Base-by-base conservation (phyloP, 2,113 vertebrate species). In the Dasyurus viverrinus region DNA sequence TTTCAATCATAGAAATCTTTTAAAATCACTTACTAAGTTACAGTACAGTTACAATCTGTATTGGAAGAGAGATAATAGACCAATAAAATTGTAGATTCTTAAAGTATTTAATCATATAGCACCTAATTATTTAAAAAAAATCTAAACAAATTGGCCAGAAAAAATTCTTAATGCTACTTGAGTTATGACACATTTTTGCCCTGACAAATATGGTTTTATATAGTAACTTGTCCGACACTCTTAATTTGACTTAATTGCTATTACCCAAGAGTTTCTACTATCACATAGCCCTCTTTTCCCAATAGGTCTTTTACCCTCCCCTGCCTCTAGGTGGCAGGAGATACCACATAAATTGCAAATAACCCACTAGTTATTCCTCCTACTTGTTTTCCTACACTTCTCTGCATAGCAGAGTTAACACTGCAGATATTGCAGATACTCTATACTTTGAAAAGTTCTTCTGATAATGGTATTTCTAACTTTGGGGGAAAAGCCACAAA, bases 81-180 rank as follows among this genome's bases (percentile, higher is more conserved):
- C 30, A 76, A 76, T n/a, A 36, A 60, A 36, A 60, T 30, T 30
- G 57, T 60, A 8, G 54, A 54, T 54, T 76, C 36, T n/a, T n/a
- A 76, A 76, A n/a, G 0, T n/a, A n/a, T 50, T 93, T 92, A 92
- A 90, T 94, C 53, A 36, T 10, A 54, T 94, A 46, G 76, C 42
- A 52, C 53, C 92, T 92, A 92, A 92, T 89, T 92, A 96, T n/a
- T 95, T 76, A 3, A 22, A 36, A 91, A 47, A 90, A 94, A 93
- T 55, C 8, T 52, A 55, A 92, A 92, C 9, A 94, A 53, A 36
- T 50, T 92, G 24, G 93, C 2, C 52, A 3, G 36, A 93, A 93
- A 93, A 42, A 60, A 47, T 47, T 90, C 12, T 54, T 92, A 96
- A 95, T 94, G 22, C 47, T 76, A 89, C 25, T 91, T 93, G 0